Percentiles rank a stretch among this genome's conserved stretches.
These are phyloP conservation scores for Nasonia oneida DNA, from an alignment of 2,888 invertebrate species.

Conservation along the genomic window DNA sequence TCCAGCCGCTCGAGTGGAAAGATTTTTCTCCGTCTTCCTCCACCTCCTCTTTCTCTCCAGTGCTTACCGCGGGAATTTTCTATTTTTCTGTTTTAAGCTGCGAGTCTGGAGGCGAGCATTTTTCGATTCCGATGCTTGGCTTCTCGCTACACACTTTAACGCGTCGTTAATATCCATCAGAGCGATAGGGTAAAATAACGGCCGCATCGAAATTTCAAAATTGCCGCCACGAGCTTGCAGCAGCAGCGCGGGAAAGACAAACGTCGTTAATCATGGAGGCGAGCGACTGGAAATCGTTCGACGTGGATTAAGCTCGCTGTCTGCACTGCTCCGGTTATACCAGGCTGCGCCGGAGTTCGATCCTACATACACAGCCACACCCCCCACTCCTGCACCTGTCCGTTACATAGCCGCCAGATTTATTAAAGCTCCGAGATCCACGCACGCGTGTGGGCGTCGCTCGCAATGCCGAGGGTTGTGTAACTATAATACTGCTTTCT, in stretches of 20 bases:
- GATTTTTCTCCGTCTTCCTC: constrained; percentile 59
- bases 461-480: neutral
- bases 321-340: constrained; percentile 55
- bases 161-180: too few relatives aligned
- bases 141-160: neutral
- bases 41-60: constrained; percentile 32
- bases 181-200: too few relatives aligned
- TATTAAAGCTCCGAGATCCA: constrained; percentile 39
- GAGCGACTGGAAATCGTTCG: constrained; percentile 64
- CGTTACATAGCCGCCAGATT: constrained; percentile 51
- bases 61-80: constrained; percentile 18
- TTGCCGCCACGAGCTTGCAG: neutral
- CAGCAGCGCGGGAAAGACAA: constrained; percentile 30
- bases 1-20: constrained; percentile 64
- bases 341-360: constrained; percentile 32
- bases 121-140: neutral
- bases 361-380: neutral
- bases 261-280: constrained; percentile 65
- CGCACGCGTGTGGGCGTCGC: neutral
- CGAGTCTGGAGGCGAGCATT: neutral
- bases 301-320: constrained; percentile 66
- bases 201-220: too few relatives aligned
- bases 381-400: neutral
- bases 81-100: constrained; percentile 8
- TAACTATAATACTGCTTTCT: neutral